A percentile compares a stretch with the other conserved stretches of the same genome.
Conservation (phyloP, 2,797 vertebrate species). For the Pipistrellus pipistrellus region DNA sequence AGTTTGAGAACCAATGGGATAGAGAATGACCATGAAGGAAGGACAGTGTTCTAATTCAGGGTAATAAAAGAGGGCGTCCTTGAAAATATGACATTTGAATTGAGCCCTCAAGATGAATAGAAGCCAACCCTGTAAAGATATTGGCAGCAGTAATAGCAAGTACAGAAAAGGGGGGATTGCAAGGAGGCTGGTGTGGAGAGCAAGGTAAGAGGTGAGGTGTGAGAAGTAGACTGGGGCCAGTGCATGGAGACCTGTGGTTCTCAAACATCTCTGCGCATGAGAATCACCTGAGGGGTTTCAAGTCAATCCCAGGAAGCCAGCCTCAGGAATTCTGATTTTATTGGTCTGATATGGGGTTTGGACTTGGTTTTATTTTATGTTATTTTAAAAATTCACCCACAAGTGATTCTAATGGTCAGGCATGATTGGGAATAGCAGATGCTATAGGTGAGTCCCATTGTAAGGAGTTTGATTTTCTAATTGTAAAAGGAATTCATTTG, state of each 20-base stretch:
- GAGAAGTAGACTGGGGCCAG: neutral
- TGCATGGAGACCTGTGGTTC: neutral
- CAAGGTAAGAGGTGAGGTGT: neutral
- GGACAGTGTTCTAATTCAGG: neutral
- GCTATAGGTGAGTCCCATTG: neutral
- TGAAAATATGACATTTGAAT: neutral
- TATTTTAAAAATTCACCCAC: neutral
- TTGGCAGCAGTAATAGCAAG: neutral
- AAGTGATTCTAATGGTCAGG: neutral
- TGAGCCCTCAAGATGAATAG: neutral
- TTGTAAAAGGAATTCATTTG: conserved; percentile 4
- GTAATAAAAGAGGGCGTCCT: neutral
- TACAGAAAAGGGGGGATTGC: neutral
- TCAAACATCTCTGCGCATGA: neutral
- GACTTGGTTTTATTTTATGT: neutral
- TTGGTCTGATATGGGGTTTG: neutral
- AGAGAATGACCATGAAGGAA: neutral
- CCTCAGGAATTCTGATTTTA: neutral
- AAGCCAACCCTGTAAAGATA: neutral
- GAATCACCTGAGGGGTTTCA: neutral
- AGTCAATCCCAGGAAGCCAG: neutral
- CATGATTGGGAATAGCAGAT: neutral
- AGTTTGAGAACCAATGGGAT: neutral
- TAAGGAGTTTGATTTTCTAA: neutral
- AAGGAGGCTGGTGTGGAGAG: neutral